A percentile compares a stretch with the other conserved stretches of the same genome.
Conservation (phyloP, 92 coral and sea anemone species). For the Desmophyllum pertusum region DNA sequence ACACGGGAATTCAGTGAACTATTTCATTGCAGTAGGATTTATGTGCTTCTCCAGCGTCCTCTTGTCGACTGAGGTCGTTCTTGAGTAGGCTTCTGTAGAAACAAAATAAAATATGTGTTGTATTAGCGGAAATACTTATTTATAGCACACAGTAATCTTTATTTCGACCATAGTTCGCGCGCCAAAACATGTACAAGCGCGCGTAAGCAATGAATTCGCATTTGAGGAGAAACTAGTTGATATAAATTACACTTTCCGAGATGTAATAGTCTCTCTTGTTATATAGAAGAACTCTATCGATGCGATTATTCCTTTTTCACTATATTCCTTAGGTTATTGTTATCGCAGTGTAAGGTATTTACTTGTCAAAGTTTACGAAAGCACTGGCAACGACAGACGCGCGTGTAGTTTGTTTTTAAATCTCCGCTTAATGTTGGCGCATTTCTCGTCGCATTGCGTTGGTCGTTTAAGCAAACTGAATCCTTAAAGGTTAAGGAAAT, state of each 20-base stretch:
- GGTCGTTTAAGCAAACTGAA: not conserved
- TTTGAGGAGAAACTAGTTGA: not conserved
- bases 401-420: not conserved
- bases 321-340: not conserved
- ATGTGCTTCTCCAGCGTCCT: not conserved
- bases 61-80: not conserved
- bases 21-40: not conserved
- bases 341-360: too few species aligned
- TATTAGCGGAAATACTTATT: conserved; percentile 5
- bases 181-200: not conserved
- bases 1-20: not conserved
- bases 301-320: not conserved
- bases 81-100: not conserved
- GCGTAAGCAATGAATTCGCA: not conserved
- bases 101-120: not conserved
- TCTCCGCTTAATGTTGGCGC: not conserved
- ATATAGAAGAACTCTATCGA: not conserved
- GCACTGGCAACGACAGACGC: not conserved
- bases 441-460: not conserved
- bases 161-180: not conserved
- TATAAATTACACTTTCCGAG: not conserved
- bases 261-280: not conserved
- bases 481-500: not conserved
- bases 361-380: not conserved
- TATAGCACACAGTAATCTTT: not conserved